Conservation (phyloP, 2,797 vertebrate species). For the Odontamblyopus lacepedii region DNA sequence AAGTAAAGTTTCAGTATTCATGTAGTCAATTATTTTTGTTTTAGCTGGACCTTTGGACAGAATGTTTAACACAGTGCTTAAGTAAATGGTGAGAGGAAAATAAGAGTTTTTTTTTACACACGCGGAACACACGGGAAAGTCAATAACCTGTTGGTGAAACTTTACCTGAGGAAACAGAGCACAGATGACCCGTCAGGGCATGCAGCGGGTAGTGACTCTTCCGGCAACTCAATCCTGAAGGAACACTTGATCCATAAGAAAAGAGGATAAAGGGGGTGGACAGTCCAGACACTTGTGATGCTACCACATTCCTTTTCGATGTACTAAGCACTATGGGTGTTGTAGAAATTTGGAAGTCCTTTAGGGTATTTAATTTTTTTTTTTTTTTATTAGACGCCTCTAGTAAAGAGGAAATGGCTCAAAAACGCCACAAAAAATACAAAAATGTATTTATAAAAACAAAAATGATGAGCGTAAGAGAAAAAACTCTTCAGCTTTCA, state of each 20-base stretch:
- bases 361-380: constrained; percentile 22
- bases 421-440: constrained; percentile 40
- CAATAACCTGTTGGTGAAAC: no score
- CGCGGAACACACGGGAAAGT: no score
- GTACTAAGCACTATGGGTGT: constrained; percentile 70
- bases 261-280: constrained; percentile 86
- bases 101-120: no score
- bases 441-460: constrained; percentile 47
- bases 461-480: constrained; percentile 31
- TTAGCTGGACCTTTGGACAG: no score
- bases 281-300: constrained; percentile 77
- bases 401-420: constrained; percentile 35
- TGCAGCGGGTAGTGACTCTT: constrained; percentile 83
- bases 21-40: no score
- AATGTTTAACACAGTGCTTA: no score
- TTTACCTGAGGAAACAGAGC: constrained; percentile 82
- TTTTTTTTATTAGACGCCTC: constrained; percentile 25
- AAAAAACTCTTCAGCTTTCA: constrained; percentile 70
- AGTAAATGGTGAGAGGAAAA: no score
- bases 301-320: constrained; percentile 70
- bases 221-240: constrained; percentile 87
- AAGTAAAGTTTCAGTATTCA: not conserved
- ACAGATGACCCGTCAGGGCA: constrained; percentile 68
- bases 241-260: constrained; percentile 98
- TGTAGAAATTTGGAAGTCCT: constrained; percentile 58